Percentiles rank a stretch among this genome's conserved stretches.
These are phyloP conservation scores for Etia nguti DNA, from an alignment of 2,113 vertebrate species.

Conservation along the genomic window DNA sequence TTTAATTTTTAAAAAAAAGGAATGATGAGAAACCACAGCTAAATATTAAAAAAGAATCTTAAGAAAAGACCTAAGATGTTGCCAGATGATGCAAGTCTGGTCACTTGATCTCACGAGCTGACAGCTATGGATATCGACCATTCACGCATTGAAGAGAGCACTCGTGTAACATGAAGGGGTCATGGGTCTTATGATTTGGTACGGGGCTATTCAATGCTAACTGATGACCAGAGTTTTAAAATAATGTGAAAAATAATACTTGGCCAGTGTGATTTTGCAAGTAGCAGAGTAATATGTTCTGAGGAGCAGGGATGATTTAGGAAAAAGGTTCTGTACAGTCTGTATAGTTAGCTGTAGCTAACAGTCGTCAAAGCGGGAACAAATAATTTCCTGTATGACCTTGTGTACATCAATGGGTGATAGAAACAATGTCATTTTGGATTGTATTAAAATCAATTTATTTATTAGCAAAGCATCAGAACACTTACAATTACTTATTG, in stretches of 20 bases:
- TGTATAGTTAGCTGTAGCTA: neutral
- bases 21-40: neutral
- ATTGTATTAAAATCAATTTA: neutral
- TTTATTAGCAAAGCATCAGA: neutral
- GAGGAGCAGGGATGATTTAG: no score
- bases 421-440: neutral
- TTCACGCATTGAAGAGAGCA: fast-evolving
- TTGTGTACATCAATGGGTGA: neutral
- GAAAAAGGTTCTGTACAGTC: neutral
- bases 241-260: neutral
- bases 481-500: neutral
- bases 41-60: neutral
- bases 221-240: neutral
- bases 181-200: neutral
- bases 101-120: neutral
- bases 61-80: neutral
- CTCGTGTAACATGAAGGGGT: fast-evolving
- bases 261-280: neutral
- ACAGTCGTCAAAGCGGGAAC: neutral
- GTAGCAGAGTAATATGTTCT: neutral
- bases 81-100: neutral
- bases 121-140: neutral
- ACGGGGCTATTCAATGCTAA: neutral
- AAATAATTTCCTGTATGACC: neutral
- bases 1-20: fast-evolving